Evolutionary conservation across 1,140 invertebrate genomes (phyloP).

Genomic region (Onthophagus taurus): DNA sequence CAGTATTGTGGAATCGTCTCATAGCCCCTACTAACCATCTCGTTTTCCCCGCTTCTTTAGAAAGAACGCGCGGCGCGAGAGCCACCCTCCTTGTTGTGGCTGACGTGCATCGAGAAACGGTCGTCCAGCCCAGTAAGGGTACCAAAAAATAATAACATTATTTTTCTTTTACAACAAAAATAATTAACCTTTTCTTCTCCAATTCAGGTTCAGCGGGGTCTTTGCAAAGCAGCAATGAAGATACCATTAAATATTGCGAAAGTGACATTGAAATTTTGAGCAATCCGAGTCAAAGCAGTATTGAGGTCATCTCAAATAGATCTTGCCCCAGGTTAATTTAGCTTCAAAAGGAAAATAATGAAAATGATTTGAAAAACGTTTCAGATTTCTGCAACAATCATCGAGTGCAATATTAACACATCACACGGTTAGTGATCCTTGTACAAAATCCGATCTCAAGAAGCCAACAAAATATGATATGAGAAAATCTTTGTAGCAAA

Average conservation of each 20-base stretch:
- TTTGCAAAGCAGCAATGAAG: not conserved
- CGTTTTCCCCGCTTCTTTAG: conserved; percentile 1
- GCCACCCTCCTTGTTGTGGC: conserved; percentile 10
- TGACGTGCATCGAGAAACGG: conserved; percentile 7
- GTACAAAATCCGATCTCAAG: conserved; percentile 9
- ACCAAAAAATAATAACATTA: not conserved
- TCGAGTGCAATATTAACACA: conserved; percentile 7
- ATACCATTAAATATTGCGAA: conserved; percentile 8
- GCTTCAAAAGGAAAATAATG: not conserved
- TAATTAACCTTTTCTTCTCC: not conserved
- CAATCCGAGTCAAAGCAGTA: conserved; percentile 18
- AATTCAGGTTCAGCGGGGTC: conserved; percentile 16
- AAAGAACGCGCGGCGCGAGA: conserved; percentile 7
- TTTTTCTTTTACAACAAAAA: conserved; percentile 1
- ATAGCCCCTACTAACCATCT: too few species aligned
- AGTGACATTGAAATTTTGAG: conserved; percentile 17
- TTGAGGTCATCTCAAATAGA: conserved; percentile 13
- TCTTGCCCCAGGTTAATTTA: conserved; percentile 1
- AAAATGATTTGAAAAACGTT: not conserved
- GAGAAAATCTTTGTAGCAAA: conserved; percentile 5
- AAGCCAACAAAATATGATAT: not conserved
- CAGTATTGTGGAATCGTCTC: too few species aligned
- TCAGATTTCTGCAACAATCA: not conserved
- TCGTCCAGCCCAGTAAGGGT: conserved; percentile 5
- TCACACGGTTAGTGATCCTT: not conserved